These are phyloP conservation scores for Pelecanus crispus DNA, from an alignment of 2,113 vertebrate species.

Conservation along the genomic window DNA sequence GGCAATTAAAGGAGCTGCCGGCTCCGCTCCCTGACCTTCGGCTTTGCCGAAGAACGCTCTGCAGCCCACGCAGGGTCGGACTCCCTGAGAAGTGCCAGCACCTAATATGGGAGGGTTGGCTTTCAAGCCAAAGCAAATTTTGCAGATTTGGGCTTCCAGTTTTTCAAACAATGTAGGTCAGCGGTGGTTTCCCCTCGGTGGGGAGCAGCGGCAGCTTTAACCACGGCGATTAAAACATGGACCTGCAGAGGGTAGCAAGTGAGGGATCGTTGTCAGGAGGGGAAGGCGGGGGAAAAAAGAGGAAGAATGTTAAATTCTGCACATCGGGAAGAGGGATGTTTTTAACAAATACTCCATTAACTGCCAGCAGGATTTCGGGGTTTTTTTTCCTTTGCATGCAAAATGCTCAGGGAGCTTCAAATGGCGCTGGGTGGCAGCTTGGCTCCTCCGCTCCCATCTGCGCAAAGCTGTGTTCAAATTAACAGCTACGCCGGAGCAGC, in stretches of 20 bases:
- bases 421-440: neutral
- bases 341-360: neutral
- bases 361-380: neutral
- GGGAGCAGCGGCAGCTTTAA: neutral
- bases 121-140: neutral
- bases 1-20: neutral
- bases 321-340: neutral
- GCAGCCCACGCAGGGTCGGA: neutral
- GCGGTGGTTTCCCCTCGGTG: fast-evolving
- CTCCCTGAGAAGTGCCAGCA: fast-evolving
- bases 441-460: neutral
- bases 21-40: fast-evolving
- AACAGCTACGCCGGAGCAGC: neutral
- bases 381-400: neutral
- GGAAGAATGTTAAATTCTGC: neutral
- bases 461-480: neutral
- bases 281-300: no score
- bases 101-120: fast-evolving
- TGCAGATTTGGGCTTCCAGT: neutral
- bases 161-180: neutral
- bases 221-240: neutral
- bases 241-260: neutral
- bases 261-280: neutral
- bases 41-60: neutral
- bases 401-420: neutral